Base-by-base conservation (phyloP, 2,113 vertebrate species). In the Boleophthalmus pectinirostris region DNA sequence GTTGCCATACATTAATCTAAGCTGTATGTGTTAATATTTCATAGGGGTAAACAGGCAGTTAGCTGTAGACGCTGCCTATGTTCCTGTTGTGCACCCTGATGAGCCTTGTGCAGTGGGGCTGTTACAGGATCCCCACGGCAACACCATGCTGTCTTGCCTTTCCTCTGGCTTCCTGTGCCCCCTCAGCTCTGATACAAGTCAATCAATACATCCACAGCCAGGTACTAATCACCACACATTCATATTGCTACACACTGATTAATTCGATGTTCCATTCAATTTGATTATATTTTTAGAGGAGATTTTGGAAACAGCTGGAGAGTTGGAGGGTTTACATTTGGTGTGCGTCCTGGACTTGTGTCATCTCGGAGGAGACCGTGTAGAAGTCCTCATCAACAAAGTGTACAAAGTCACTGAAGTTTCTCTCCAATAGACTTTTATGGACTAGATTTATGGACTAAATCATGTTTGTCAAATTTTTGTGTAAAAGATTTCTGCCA, bases 31-130 rank as follows among this genome's bases (percentile, higher is more conserved):
- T 46, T 21, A 64, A 35, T 69, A 69, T 88, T 83, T 66, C 79
- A 79, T 81, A 98, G 96, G 96, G 38, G 87, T 98, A 74, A 97
- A 98, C 84, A 95, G 94, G 11, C 89, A 95, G 68, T 80, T 93
- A 9, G 95, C 96, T 6, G 81, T 97, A 1, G 94, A 97, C 70
- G 93, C 94, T 70, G 86, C 93, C 0, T 96, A 94, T 80, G 81
- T 95, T 54, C 95, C 95, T 0, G 72, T 95, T 0, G 77, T 87
- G 73, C 90, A 84, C 46, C 82, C 89, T 29, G 87, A 92, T 1
- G 92, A 95, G 60, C 94, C 77, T 73, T 87, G 90, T 70, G 93
- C 85, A 43, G 92, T 89, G 23, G 89, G 84, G 15, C 79, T 74
- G 72, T 79, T 80, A 3, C 68, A 75, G 69, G 84, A 86, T 46